Evolutionary conservation across 2,888 invertebrate species (phyloP).

Genomic region (Amphimallon solstitiale): DNA sequence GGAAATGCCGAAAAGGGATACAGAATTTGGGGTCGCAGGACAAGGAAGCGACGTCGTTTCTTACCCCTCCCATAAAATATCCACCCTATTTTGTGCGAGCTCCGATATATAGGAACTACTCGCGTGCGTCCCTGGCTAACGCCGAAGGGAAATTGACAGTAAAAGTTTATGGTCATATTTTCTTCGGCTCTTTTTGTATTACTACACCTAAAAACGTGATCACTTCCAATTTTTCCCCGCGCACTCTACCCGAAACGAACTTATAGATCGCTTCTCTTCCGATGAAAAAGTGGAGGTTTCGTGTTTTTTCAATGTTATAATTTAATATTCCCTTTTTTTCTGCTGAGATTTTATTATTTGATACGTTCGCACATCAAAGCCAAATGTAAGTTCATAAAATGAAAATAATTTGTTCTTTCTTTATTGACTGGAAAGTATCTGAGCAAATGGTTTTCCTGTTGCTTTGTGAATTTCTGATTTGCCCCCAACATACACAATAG

Average conservation of each 20-base stretch:
- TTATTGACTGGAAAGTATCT: no score
- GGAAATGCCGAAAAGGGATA: neutral
- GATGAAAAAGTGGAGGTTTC: neutral
- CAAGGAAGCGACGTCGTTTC: slow-evolving; percentile 4
- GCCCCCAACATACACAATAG: no score
- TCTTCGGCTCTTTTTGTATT: neutral
- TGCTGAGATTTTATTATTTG: slow-evolving; percentile 5
- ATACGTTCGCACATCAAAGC: no score
- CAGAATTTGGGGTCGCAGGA: neutral
- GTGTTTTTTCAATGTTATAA: slow-evolving; percentile 1
- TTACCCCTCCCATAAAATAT: slow-evolving; percentile 4
- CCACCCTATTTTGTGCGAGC: neutral
- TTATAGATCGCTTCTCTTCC: neutral
- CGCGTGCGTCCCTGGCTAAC: neutral
- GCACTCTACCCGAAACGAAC: no score
- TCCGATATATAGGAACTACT: neutral
- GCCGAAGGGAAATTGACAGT: slow-evolving; percentile 15
- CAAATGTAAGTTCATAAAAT: no score
- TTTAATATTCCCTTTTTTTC: slow-evolving; percentile 5
- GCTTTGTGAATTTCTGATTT: no score
- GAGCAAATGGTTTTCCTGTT: no score
- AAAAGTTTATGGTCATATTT: slow-evolving; percentile 18
- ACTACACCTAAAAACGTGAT: no score
- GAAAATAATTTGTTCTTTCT: no score
- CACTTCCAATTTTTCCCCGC: neutral